Conservation (phyloP, 2,113 vertebrate species). For the Leucosticte australis region DNA sequence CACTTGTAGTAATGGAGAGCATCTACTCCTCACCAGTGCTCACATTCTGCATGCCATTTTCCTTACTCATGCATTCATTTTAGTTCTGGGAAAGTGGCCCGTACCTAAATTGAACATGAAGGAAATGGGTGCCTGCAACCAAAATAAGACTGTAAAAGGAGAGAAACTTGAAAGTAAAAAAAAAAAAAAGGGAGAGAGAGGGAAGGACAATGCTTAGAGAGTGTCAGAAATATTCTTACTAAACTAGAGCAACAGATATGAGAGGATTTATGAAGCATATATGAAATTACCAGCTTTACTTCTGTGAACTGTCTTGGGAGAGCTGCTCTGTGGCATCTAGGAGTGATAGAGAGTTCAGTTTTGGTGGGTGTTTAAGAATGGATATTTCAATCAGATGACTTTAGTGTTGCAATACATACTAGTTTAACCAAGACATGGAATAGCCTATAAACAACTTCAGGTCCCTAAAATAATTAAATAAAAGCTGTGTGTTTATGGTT, state of each 20-base stretch:
- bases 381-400: background rate
- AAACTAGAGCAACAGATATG: background rate
- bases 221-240: background rate
- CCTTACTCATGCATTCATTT: constrained; percentile 28
- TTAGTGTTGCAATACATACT: background rate
- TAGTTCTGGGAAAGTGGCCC: constrained; percentile 13
- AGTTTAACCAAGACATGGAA: background rate
- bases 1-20: background rate
- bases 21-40: background rate
- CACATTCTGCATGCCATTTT: background rate
- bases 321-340: background rate
- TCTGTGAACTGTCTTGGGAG: background rate
- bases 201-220: background rate
- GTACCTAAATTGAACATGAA: constrained; percentile 6
- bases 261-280: background rate
- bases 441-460: background rate
- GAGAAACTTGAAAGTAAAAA: background rate
- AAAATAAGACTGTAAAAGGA: background rate
- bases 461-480: background rate
- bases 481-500: background rate
- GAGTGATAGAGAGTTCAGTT: background rate
- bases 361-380: background rate
- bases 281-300: background rate
- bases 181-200: background rate
- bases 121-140: constrained; percentile 12